A percentile compares a stretch with the other conserved stretches of the same genome.
Evolutionary conservation across 2,797 vertebrate genomes (phyloP).

Genomic region (Lagodon rhomboides): DNA sequence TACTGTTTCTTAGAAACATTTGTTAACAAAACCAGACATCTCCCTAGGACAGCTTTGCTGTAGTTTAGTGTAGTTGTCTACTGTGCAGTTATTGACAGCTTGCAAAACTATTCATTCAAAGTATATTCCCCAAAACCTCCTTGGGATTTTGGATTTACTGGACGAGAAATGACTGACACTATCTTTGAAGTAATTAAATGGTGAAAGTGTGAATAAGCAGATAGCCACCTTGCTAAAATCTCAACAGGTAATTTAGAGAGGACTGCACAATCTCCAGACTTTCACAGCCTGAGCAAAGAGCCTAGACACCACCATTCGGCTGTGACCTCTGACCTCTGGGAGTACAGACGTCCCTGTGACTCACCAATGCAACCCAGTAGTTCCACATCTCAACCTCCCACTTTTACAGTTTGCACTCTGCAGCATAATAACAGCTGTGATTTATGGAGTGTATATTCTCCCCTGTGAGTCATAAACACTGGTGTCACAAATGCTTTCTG

Average conservation of each 20-base stretch:
- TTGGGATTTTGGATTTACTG: neutral
- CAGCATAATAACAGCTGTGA: constrained; percentile 55
- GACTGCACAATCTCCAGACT: constrained; percentile 17
- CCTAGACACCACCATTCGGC: constrained; percentile 13
- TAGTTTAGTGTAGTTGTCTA: no score
- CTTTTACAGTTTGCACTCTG: constrained; percentile 18
- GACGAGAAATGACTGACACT: neutral
- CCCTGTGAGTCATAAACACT: constrained; percentile 52
- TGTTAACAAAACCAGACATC: no score
- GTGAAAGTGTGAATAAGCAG: neutral
- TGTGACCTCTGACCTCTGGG: constrained; percentile 59
- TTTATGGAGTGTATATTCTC: constrained; percentile 49
- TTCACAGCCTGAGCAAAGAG: constrained; percentile 22
- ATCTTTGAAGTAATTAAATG: neutral
- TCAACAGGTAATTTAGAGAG: neutral
- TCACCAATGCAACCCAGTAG: constrained; percentile 30
- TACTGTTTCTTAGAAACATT: no score
- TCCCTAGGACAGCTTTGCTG: no score
- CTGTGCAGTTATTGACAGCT: no score
- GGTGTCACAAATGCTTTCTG: constrained; percentile 25
- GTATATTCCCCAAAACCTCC: no score
- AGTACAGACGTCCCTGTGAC: constrained; percentile 26
- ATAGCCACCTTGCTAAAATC: neutral
- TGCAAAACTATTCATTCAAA: no score
- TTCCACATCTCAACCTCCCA: constrained; percentile 46